Conservation (phyloP, 2,797 vertebrate genomes). For the Rhodeus uyekii region DNA sequence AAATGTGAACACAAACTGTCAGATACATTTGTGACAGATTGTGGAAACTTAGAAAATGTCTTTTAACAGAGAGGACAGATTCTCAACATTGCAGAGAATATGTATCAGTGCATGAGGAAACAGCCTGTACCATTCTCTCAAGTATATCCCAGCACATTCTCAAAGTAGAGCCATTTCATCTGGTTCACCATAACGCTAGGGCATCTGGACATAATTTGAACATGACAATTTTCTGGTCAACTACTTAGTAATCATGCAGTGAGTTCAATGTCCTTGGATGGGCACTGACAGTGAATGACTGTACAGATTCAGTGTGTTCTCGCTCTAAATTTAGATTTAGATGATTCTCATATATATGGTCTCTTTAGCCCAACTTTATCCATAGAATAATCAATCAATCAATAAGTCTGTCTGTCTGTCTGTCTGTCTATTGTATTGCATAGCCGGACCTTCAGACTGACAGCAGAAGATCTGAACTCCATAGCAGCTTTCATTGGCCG, state of each 20-base stretch:
- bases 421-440: no score
- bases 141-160: slow-evolving; percentile 20
- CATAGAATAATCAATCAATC: neutral
- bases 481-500: no score
- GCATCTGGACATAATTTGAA: slow-evolving; percentile 61
- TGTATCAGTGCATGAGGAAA: slow-evolving; percentile 13
- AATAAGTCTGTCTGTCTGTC: neutral
- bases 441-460: no score
- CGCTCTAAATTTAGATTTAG: slow-evolving; percentile 53
- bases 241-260: slow-evolving; percentile 60
- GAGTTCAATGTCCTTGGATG: slow-evolving; percentile 53
- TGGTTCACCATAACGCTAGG: slow-evolving; percentile 29
- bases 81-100: neutral
- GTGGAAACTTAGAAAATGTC: slow-evolving; percentile 35
- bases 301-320: slow-evolving; percentile 9
- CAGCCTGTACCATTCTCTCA: neutral
- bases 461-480: no score
- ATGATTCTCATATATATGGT: neutral
- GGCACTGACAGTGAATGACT: slow-evolving; percentile 49
- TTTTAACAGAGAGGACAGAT: slow-evolving; percentile 33
- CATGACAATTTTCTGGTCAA: slow-evolving; percentile 62
- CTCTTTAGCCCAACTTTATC: neutral
- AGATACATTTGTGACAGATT: slow-evolving; percentile 35
- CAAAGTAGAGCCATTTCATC: slow-evolving; percentile 33
- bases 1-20: slow-evolving; percentile 50